Evolutionary conservation across 2,113 vertebrate species (phyloP), one percentile per base, ranked within the genome.

Genomic region (Mus pahari): DNA sequence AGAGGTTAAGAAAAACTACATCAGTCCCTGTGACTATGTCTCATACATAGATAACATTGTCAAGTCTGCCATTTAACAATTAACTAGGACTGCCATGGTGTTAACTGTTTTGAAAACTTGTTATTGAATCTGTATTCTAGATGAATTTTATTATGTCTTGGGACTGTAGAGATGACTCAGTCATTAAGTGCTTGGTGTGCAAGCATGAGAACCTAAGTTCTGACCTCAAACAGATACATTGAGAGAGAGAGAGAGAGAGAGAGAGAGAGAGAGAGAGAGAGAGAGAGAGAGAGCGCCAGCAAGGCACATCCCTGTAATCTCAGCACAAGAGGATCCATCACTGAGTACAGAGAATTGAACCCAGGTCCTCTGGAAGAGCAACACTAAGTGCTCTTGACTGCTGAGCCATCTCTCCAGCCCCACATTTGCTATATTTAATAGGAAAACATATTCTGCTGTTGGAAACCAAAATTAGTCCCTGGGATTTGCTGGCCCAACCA

Each of bases 61-160:
- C 74, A 79, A 81, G 92, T 58, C 26, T 66, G 64, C 33, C 42
- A 91, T 7, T 31, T 78, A 33, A 68, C 26, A 92, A 13, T 31
- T 78, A n/a, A 68, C 20, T 86, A 68, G 28, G 45, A 68, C 86
- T 42, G 75, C 53, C 62, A 16, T 78, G 16, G 20, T 45, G 14
- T 90, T 94, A 45, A 10, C 24, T 89, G 28, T 13, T 94, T 92
- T 89, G 39, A 92, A 92, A 94, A 79, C 39, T 55, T 77, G 55
- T 55, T 45, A 66, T 24, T 36, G 48, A 70, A n/a, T 86, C 84
- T 50, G 62, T 48, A 50, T 70, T 70, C 31, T 53, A 86, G 64
- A 70, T 62, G 3, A 62, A 31, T 84, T 64, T 60, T 64, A 84
- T 84, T 82, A 24, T 82, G 60, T 48, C 42, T 31, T 64, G 24